Evolutionary conservation across 2,113 vertebrate genomes (phyloP).

Genomic region (Varanus komodoensis): DNA sequence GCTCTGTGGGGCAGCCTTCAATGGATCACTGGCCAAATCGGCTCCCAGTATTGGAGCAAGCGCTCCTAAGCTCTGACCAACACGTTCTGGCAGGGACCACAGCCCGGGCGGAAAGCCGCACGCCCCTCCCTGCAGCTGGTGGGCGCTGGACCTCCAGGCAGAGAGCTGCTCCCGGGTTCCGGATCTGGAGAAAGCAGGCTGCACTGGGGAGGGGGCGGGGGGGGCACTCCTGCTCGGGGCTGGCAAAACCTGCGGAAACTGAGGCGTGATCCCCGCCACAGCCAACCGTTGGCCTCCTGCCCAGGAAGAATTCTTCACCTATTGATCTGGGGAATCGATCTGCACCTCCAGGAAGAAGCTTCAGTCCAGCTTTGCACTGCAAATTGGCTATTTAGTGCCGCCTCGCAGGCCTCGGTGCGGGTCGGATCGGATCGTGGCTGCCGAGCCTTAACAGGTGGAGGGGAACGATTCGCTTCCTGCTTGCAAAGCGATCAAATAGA

Average conservation of each 20-base stretch:
- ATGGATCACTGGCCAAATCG: too few relatives aligned
- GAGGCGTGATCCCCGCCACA: rapidly evolving
- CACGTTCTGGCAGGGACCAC: background rate
- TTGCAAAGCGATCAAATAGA: background rate
- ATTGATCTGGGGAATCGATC: background rate
- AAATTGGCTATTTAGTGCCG: conserved; percentile 27
- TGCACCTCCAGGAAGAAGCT: background rate
- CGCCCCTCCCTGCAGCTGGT: background rate
- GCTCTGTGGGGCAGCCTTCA: background rate
- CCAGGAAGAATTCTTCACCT: rapidly evolving
- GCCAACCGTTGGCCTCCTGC: background rate
- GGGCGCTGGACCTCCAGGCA: background rate
- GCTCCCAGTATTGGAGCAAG: background rate
- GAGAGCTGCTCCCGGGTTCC: background rate
- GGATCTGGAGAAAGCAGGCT: background rate
- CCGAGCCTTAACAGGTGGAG: rapidly evolving
- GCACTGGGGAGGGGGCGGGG: too few relatives aligned
- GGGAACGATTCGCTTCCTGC: background rate
- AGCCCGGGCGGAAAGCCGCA: background rate
- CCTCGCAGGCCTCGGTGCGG: rapidly evolving
- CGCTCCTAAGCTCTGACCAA: background rate
- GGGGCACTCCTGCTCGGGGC: too few relatives aligned
- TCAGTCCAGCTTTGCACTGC: conserved; percentile 34
- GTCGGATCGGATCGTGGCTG: too few relatives aligned
- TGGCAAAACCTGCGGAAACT: too few relatives aligned